Evolutionary conservation across 2,113 vertebrate species (phyloP), one percentile per base, ranked within the genome.

Genomic region (Cranoglanis bouderius): DNA sequence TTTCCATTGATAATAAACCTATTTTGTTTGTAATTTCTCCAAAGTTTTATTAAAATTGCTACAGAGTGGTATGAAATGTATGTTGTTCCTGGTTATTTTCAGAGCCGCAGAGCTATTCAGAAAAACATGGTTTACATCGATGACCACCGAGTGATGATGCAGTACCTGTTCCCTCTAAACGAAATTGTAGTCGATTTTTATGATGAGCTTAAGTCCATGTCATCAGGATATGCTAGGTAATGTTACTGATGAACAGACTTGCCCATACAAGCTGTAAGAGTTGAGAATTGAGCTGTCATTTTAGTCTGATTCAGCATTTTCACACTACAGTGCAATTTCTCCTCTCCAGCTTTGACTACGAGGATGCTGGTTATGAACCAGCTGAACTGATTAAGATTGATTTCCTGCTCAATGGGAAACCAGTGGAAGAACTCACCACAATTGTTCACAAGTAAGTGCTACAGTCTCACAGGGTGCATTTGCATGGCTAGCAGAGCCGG

Each of bases 181-280:
- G 98, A 99, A 95, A 95, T 99, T 6, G 97, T 99, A 63, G 96
- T 99, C 77, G 98, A 99, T 94, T 99, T 99, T 94, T 99, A 99
- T 75, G 98, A 99, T 89, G 92, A 94, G 63, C 96, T 99, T 38
- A 99, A 99, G 92, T 99, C 98, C 2, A 61, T 98, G 61, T 98
- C 98, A 40, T 99, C 98, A 85, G 98, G 98, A 93, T 99, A 99
- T 90, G 98, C 98, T 92, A 99, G 98, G 98, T 98, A 95, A 96
- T 38, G 26, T 24, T 85, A 40, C 46, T 46, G 26, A 38, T 75
- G 9, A 46, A 70, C 35, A 70, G 26, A 61, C 32, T 61, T 75
- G 10, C 16, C 63, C 35, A 18, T 53, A 43, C 38, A 21, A 55
- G 18, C 43, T 55, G 10, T 0, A 67, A 29, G 70, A 26, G 51